Base-by-base conservation (phyloP, 2,888 invertebrate genomes). In the Patella caerulea region DNA sequence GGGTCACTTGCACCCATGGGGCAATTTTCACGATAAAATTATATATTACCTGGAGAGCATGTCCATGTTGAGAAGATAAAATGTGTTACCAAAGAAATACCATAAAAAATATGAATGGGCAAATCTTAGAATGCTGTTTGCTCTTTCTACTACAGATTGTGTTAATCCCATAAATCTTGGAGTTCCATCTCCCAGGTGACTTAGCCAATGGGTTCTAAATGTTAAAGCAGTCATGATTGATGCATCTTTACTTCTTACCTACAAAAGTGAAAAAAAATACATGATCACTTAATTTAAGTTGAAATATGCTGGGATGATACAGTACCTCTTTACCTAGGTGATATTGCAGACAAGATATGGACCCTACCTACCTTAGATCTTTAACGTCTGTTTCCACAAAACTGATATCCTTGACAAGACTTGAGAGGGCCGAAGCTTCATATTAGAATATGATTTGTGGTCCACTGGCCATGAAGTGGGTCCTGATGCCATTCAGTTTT, bases 191-290 rank as follows among this genome's bases (percentile, higher is more conserved):
- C 69, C 77, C 45, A 78, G 72, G 3, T 56, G 55, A 2, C 81
- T 75, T 24, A 86, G 54, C 15, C 83, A 73, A 11, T 77, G 56
- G 59, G 79, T 95, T 72, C 96, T 93, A 93, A 95, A 96, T 75
- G 96, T 95, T 83, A 96, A 91, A 0, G 95, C 94, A 56, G 95
- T 95, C 0, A 96, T 94, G 72, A 96, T 96, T 80, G 93, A 91
- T 0, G 95, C 94, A 88, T 96, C 94, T 53, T 90, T 92, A 12
- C 78, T 79, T 52, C 87, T 91, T 65, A 92, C 86, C 83, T 91
- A 83, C 14, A 76, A n/a, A 76, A 17, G 71, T 53, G 3, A 69
- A 70, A 55, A 65, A 14, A 56, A 15, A 53, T 15, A 69, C 7
- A 14, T 14, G 11, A 52, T 19, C 4, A 52, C 29, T 24, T 19